Conservation (phyloP, 1,140 invertebrate species). For the Eciton burchellii region DNA sequence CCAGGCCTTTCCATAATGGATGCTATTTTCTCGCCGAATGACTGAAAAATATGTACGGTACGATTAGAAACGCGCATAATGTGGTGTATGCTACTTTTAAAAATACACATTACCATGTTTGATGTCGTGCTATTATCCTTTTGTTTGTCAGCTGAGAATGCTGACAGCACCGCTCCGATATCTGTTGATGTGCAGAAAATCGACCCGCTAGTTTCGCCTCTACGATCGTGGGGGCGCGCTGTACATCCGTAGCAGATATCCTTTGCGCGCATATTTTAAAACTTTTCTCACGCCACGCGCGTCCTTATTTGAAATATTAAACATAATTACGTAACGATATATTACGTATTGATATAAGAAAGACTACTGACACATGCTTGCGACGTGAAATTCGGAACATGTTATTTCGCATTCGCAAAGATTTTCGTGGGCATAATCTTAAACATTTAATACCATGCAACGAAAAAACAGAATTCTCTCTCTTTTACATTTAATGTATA, state of each 20-base stretch:
- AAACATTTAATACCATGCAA: no score
- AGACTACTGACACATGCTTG: no score
- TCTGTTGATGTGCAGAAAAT: constrained; percentile 73
- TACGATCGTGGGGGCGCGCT: constrained; percentile 46
- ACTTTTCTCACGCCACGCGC: no score
- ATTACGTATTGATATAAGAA: no score
- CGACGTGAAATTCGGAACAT: no score
- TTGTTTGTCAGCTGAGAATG: constrained; percentile 73
- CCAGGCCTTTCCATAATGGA: constrained; percentile 91
- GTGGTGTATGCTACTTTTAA: neutral
- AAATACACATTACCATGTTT: constrained; percentile 68
- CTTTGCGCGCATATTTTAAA: no score
- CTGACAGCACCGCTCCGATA: constrained; percentile 63
- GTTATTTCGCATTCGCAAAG: no score
- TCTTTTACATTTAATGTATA: no score
- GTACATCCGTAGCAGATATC: neutral
- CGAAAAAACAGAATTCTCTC: no score
- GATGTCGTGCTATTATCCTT: constrained; percentile 24
- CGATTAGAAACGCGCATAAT: neutral
- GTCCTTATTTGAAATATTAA: no score
- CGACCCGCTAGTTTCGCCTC: constrained; percentile 65
- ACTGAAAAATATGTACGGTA: constrained; percentile 85
- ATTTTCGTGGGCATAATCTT: no score
- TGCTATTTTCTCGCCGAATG: constrained; percentile 91
- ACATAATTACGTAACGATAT: no score